Base-by-base conservation (phyloP, 2,888 invertebrate genomes). In the Metallyticus violacea region DNA sequence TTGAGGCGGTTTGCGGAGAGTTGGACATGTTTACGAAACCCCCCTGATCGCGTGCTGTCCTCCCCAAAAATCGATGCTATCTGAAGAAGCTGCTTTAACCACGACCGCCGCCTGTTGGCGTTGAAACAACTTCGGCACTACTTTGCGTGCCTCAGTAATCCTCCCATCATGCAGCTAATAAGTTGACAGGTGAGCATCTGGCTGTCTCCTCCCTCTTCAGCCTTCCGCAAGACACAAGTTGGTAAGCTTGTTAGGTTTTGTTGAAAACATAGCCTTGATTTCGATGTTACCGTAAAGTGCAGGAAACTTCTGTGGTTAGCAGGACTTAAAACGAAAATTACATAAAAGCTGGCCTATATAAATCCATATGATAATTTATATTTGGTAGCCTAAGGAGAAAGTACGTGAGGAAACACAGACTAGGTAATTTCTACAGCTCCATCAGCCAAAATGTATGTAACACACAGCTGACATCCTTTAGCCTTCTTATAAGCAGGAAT, bases 151-250 rank as follows among this genome's bases (percentile, higher is more conserved):
- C 40, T 62, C 40, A 62, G 40, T 62, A 62, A 62, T 62, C 40
- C 40, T 62, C 76, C 82, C 82, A 76, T 82, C 82, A 25, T 77
- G 83, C 22, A 83, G 29, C n/a, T 83, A 77, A 83, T 83, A 77
- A 83, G 83, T 83, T 62, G 83, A 83, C 83, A 83, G 83, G 28
- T 83, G 77, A 77, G 77, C 77, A 29, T 82, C 76, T 82, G 40
- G 40, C 40, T 22, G 40, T 62, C 40, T n/a, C n/a, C n/a, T n/a
- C n/a, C 40, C 40, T 62, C 40, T 62, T 62, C 40, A 62, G 40
- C 40, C 40, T 62, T 62, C 40, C 40, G 40, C 40, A 62, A 62
- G 40, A 62, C 22, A 62, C 40, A 62, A 62, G 40, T 62, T 62
- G 40, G 40, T 62, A 62, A 62, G 40, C 40, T 22, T 62, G 40